Base-by-base conservation (phyloP, 2,797 vertebrate species). In the Karalla daura region DNA sequence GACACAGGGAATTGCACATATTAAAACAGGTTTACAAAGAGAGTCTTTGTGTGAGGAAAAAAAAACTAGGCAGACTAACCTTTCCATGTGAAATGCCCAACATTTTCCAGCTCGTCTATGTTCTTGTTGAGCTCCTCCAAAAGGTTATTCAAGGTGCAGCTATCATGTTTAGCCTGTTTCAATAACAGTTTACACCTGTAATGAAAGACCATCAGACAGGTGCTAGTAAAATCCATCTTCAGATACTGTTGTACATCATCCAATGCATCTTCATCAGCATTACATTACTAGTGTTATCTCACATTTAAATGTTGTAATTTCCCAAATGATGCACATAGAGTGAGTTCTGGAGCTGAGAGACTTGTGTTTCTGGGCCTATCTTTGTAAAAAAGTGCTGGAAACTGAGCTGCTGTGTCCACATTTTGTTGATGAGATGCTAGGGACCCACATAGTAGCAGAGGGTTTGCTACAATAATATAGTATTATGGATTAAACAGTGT, bases 171-270 rank as follows among this genome's bases (percentile, higher is more conserved):
- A 33, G 71, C 63, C 68, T 90, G 83, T 36, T 88, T 80, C 46
- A 93, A 32, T 9, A 81, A 75, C 70, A 93, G 70, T 74, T 81
- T 86, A 59, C 92, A 93, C 66, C 66, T 91, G 76, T 77, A 64
- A n/a, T n/a, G n/a, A n/a, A n/a, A 33, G 86, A 74, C 39, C 89
- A 91, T 2, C 0, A 72, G 4, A 17, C 10, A 3, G 56, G 13
- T n/a, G n/a, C n/a, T n/a, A n/a, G n/a, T n/a, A n/a, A n/a, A n/a
- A n/a, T n/a, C n/a, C n/a, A n/a, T n/a, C n/a, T n/a, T n/a, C 15
- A 68, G 5, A 41, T 1, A 14, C 21, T 27, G 18, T 0, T n/a
- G 14, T 32, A 25, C 5, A 20, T 44, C 14, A 37, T 33, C 15
- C 27, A 18, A 27, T 27, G 24, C 33, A 50, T 24, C 5, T 20